Conservation (phyloP, 2,888 invertebrate genomes). For the Chymomyza caudatula region DNA sequence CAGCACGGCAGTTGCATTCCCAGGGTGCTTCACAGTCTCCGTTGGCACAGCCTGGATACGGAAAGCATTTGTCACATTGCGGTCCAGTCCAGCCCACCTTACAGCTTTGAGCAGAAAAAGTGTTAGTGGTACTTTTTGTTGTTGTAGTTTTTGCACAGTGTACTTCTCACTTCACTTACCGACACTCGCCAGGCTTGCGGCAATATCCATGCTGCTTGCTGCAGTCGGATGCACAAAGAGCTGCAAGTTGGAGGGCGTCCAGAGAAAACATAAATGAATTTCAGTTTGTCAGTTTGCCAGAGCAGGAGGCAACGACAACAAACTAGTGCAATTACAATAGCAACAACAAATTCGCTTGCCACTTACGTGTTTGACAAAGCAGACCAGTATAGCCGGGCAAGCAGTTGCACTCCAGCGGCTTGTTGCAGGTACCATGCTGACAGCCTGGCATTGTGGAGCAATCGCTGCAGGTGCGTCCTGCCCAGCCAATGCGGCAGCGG, state of each 20-base stretch:
- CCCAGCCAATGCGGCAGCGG: conserved; percentile 93
- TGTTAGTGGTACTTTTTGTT: not conserved
- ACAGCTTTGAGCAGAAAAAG: conserved; percentile 79
- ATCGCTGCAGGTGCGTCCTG: conserved; percentile 89
- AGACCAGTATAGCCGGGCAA: conserved; percentile 94
- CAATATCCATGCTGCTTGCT: conserved; percentile 91
- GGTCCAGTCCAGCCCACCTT: conserved; percentile 93
- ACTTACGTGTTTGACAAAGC: conserved; percentile 91
- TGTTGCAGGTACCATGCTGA: conserved; percentile 92
- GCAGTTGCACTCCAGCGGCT: conserved; percentile 94
- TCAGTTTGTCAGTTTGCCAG: not conserved
- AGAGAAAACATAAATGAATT: not conserved
- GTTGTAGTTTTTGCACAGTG: not conserved
- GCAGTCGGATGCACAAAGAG: conserved; percentile 90
- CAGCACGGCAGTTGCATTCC: conserved; percentile 92
- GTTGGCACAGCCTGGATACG: conserved; percentile 93
- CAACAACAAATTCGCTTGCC: conserved; percentile 2
- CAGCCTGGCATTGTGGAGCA: conserved; percentile 95
- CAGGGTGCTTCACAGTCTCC: conserved; percentile 91
- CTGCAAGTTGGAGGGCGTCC: too few relatives aligned
- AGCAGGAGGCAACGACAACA: not conserved
- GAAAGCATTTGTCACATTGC: conserved; percentile 86
- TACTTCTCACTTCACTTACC: conserved; percentile 81
- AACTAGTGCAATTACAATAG: not conserved
- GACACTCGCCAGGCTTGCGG: conserved; percentile 86